These are phyloP conservation scores for Grantiella picta DNA, from an alignment of 2,113 vertebrate genomes.

Conservation along the genomic window DNA sequence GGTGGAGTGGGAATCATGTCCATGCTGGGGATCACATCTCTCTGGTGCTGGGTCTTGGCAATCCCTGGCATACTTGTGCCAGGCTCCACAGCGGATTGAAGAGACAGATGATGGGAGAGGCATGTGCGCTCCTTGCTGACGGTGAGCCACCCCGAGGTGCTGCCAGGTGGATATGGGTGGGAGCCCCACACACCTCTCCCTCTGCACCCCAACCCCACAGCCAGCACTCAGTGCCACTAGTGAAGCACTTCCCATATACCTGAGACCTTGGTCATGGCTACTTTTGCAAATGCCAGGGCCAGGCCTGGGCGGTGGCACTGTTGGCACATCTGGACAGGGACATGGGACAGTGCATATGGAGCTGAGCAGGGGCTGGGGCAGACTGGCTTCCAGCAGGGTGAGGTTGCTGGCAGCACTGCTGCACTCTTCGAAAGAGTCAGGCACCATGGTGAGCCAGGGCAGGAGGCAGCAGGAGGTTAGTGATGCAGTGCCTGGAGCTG, in stretches of 20 bases:
- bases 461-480: neutral
- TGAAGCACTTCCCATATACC: neutral
- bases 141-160: fast-evolving
- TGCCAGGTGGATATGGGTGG: fast-evolving
- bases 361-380: neutral
- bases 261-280: neutral
- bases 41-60: fast-evolving
- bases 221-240: neutral
- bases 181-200: neutral
- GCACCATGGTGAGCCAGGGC: fast-evolving
- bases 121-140: fast-evolving
- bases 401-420: neutral
- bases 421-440: neutral
- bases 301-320: neutral
- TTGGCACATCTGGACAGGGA: neutral
- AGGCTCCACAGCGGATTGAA: neutral
- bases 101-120: neutral
- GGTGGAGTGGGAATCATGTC: fast-evolving
- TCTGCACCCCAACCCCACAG: neutral
- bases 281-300: neutral
- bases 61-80: neutral
- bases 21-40: fast-evolving
- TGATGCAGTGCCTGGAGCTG: neutral
- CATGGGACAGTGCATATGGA: neutral
- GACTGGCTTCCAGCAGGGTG: neutral